phyloP scores from a whole-genome alignment of 2,888 invertebrate species.

The Sarcophaga variegata region DNA sequence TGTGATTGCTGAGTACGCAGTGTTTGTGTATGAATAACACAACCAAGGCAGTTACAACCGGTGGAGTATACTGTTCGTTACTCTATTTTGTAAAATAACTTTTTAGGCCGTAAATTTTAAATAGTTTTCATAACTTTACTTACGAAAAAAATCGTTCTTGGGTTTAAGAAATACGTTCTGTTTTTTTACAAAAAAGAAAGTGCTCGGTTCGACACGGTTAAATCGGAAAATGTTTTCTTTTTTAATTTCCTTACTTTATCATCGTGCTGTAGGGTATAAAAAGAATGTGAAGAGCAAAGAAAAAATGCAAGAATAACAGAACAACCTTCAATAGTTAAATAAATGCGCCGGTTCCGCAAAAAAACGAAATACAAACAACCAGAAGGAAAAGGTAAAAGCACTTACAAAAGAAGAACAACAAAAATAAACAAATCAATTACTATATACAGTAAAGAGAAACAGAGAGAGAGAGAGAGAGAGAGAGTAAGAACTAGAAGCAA shows the following conservation, averaged over 20 bases:
- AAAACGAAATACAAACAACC: neutral
- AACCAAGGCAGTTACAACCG: neutral
- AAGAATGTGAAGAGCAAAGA: neutral
- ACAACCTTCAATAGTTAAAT: constrained; percentile 55
- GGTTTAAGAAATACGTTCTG: too few species aligned
- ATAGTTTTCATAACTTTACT: too few species aligned
- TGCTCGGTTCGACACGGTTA: too few species aligned
- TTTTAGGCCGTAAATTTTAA: too few species aligned
- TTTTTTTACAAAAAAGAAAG: too few species aligned
- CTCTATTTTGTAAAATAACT: too few species aligned
- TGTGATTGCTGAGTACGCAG: neutral
- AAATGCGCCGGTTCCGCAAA: constrained; percentile 64
- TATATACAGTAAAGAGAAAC: neutral
- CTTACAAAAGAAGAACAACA: neutral
- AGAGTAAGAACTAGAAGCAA: neutral
- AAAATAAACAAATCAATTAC: constrained; percentile 41
- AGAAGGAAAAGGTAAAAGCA: constrained; percentile 15
- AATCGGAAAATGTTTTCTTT: neutral
- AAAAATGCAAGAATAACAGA: constrained; percentile 5
- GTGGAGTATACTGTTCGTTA: too few species aligned
- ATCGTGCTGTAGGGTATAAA: too few species aligned
- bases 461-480: too few species aligned
- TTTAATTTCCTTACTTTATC: neutral
- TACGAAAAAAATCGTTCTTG: too few species aligned
- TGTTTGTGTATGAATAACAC: neutral